Percentiles rank a stretch among this genome's conserved stretches.
Conservation (phyloP, 2,888 invertebrate species). For the Ametastegia equiseti region DNA sequence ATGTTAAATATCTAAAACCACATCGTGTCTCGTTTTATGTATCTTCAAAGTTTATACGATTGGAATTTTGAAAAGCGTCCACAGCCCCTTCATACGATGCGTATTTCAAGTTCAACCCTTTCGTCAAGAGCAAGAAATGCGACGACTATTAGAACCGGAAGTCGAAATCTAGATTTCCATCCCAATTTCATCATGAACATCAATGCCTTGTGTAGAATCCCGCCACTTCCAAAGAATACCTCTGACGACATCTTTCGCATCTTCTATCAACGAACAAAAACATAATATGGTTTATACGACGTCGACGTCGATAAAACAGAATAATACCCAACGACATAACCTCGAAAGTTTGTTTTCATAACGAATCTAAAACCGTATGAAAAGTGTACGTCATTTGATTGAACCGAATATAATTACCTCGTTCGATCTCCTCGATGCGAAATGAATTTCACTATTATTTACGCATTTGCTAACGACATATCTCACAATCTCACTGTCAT, state of each 20-base stretch:
- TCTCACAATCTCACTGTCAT: neutral
- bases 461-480: neutral
- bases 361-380: neutral
- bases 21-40: neutral
- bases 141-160: constrained; percentile 83
- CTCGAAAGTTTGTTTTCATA: neutral
- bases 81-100: constrained; percentile 69
- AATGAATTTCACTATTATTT: neutral
- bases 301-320: constrained; percentile 20
- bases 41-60: neutral
- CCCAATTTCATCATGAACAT: constrained; percentile 85
- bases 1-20: neutral
- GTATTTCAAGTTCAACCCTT: constrained; percentile 83
- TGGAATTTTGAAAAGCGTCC: neutral
- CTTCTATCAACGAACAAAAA: constrained; percentile 6
- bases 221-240: constrained; percentile 68
- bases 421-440: neutral
- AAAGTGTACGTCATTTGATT: neutral
- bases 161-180: constrained; percentile 83
- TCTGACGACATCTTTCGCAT: constrained; percentile 63
- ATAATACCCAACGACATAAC: neutral
- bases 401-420: neutral
- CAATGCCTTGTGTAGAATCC: constrained; percentile 77
- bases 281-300: neutral
- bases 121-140: constrained; percentile 83